Base-by-base conservation (phyloP, 2,113 vertebrate species). In the Heptranchias perlo region DNA sequence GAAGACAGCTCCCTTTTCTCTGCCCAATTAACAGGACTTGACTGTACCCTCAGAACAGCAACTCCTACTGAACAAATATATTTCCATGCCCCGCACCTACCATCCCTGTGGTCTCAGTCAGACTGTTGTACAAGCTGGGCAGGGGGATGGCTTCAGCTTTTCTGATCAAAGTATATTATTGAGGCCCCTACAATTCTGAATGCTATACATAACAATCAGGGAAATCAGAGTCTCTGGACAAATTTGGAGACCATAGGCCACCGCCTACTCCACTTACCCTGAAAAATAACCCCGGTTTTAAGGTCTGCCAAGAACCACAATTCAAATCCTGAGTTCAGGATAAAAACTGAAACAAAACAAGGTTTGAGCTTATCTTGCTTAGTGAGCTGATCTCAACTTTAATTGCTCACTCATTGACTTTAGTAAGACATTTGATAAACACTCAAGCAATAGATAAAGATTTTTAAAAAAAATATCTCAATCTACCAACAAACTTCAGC, bases 271-370 rank as follows among this genome's bases (percentile, higher is more conserved):
- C 6, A 62, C 89, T 62, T 93, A 93, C 14, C 58, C 89, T 93
- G 89, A 93, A 62, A 58, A 93, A 93, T 93, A 62, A 62, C 35
- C 58, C 58, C 25, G 35, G 58, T 39, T 93, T 89, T 93, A 62
- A 93, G 16, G 58, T 39, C n/a, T 93, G 54, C 58, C 89, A 93
- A 93, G 58, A 91, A 58, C 52, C 25, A 58, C 52, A 58, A 91
- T 18, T 58, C 23, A 91, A 91, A 58, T 54, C 52, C 49, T 61
- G 52, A 58, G 25, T 61, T 91, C 28, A 58, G 13, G 54, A 62
- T 93, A 39, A 93, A 87, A 87, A 23, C 58, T 62, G 89, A 62
- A 93, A 62, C 35, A 93, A 62, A 93, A 93, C 58, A 93, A 64
- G 13, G 3, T 93, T 93, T 64, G 61, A 62, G 54, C 89, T 93